These are phyloP conservation scores for Geotrypetes seraphini DNA, from an alignment of 2,797 vertebrate genomes.

Conservation along the genomic window DNA sequence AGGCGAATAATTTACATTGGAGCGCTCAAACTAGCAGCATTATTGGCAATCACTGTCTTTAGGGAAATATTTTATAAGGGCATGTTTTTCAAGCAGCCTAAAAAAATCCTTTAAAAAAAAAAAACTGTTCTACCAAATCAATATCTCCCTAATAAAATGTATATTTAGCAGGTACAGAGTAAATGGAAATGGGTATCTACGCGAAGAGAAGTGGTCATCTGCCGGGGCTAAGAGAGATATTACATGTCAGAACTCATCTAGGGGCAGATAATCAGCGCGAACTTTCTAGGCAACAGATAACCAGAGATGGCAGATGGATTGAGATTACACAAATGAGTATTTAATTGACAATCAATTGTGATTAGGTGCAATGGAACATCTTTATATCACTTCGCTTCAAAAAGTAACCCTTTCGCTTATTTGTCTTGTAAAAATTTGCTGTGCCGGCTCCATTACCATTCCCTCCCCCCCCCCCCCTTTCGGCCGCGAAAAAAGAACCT, in stretches of 20 bases:
- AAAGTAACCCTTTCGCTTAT: too few relatives aligned
- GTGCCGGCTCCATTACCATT: background rate
- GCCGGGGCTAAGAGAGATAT: slow-evolving; percentile 21
- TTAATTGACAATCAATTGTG: slow-evolving; percentile 66
- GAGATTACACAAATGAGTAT: slow-evolving; percentile 54
- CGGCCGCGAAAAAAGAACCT: rapidly evolving
- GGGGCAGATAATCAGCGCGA: slow-evolving; percentile 25
- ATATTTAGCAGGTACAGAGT: background rate
- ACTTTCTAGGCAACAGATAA: slow-evolving; percentile 41
- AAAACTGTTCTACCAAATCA: slow-evolving; percentile 9
- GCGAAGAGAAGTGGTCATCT: background rate
- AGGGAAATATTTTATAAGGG: too few relatives aligned
- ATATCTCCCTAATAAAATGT: background rate
- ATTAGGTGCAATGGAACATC: slow-evolving; percentile 51
- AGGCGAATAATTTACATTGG: too few relatives aligned
- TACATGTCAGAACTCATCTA: slow-evolving; percentile 54
- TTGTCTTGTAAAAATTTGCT: slow-evolving; percentile 12
- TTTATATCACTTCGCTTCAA: slow-evolving; percentile 31
- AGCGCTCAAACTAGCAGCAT: too few relatives aligned
- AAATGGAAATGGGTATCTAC: slow-evolving; percentile 3
- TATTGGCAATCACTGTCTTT: too few relatives aligned
- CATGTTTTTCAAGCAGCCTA: too few relatives aligned
- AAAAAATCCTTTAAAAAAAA: background rate
- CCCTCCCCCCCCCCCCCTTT: background rate
- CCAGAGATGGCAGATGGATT: slow-evolving; percentile 54